These are phyloP conservation scores for Drosophila yakuba DNA, from an alignment of 1,140 invertebrate species.

Conservation along the genomic window DNA sequence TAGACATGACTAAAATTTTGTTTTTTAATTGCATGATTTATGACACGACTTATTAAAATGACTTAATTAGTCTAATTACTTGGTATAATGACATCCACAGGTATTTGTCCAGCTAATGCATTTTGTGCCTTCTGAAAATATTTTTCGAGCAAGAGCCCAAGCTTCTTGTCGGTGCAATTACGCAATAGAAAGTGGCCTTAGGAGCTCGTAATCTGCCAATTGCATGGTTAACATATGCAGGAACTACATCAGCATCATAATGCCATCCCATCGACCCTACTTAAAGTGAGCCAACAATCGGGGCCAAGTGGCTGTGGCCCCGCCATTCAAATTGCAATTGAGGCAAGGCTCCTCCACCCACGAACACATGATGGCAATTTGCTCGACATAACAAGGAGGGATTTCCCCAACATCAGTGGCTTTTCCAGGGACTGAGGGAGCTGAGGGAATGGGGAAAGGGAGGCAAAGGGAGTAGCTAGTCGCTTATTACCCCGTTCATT, in stretches of 20 bases:
- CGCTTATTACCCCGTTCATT: slow-evolving; percentile 51
- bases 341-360: slow-evolving; percentile 11
- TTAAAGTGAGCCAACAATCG: slow-evolving; percentile 43
- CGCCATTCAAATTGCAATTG: slow-evolving; percentile 31
- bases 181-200: background rate
- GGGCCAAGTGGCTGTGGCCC: slow-evolving; percentile 32
- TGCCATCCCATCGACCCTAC: slow-evolving; percentile 19
- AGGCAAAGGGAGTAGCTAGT: background rate
- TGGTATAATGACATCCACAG: background rate
- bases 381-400: slow-evolving; percentile 38
- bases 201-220: slow-evolving; percentile 39
- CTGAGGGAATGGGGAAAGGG: too few species aligned
- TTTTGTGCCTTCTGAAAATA: background rate
- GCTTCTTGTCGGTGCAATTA: slow-evolving; percentile 8
- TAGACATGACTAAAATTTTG: too few species aligned
- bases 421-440: background rate
- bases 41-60: background rate
- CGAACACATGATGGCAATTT: slow-evolving; percentile 50
- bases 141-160: slow-evolving; percentile 1
- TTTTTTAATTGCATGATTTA: too few species aligned
- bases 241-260: slow-evolving; percentile 16
- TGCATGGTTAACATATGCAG: slow-evolving; percentile 43
- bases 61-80: background rate
- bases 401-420: slow-evolving; percentile 3
- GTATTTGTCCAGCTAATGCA: background rate